These are phyloP conservation scores for Gambusia yucatana DNA, from an alignment of 2,797 vertebrate genomes.

Conservation along the genomic window DNA sequence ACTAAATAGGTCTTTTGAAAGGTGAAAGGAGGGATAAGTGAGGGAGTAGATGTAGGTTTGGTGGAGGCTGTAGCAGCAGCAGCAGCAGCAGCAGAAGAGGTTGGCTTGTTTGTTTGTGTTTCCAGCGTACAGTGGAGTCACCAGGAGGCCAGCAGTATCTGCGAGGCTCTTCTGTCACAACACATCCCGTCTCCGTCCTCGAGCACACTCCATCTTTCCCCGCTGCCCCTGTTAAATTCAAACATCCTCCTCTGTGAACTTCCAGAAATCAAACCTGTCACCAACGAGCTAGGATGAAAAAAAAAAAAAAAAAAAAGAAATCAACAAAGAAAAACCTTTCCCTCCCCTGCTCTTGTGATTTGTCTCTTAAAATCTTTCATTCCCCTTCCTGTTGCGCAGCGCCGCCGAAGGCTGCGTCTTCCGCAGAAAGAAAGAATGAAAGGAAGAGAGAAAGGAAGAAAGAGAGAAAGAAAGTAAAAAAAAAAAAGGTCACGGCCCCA, in stretches of 20 bases:
- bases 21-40: slow-evolving; percentile 6
- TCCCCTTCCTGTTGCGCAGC: slow-evolving; percentile 1
- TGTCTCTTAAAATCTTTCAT: slow-evolving; percentile 11
- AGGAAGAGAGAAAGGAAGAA: no score
- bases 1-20: slow-evolving; percentile 30
- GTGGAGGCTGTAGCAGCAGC: slow-evolving; percentile 10
- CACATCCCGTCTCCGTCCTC: slow-evolving; percentile 56
- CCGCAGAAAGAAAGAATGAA: background rate
- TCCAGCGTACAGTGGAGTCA: slow-evolving; percentile 73
- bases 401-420: slow-evolving; percentile 20
- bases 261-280: slow-evolving; percentile 44
- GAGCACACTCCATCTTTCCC: slow-evolving; percentile 25
- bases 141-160: slow-evolving; percentile 75
- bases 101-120: slow-evolving; percentile 58
- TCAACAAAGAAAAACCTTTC: background rate
- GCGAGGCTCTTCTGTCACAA: slow-evolving; percentile 76
- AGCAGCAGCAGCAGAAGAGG: background rate
- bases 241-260: slow-evolving; percentile 29
- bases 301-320: background rate
- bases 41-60: slow-evolving; percentile 19
- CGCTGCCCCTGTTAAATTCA: background rate
- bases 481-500: slow-evolving; percentile 41
- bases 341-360: slow-evolving; percentile 4
- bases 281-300: slow-evolving; percentile 1
- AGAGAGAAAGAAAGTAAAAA: no score